These are phyloP conservation scores for Cerastoderma edule DNA, from an alignment of 2,888 invertebrate species.

Conservation along the genomic window DNA sequence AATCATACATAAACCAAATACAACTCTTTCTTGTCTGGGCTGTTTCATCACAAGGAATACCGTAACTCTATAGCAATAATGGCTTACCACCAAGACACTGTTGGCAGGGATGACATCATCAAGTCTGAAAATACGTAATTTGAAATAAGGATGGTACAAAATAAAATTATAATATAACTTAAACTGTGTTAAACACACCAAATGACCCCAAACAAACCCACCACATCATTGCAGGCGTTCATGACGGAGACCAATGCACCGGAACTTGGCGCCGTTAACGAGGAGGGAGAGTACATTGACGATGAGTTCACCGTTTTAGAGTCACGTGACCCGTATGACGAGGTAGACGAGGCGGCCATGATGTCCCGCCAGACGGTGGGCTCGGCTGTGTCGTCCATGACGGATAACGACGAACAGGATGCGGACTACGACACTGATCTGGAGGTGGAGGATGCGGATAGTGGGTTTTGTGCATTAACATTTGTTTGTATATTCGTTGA, in stretches of 20 bases:
- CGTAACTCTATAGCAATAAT: too few relatives aligned
- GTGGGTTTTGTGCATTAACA: slow-evolving; percentile 26
- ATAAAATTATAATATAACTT: neutral
- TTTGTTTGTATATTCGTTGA: neutral
- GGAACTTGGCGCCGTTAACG: slow-evolving; percentile 51
- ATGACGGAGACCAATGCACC: slow-evolving; percentile 42
- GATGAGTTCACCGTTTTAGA: slow-evolving; percentile 21
- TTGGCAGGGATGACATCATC: too few relatives aligned
- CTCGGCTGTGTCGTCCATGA: slow-evolving; percentile 53
- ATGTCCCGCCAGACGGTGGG: slow-evolving; percentile 45
- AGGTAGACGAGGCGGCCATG: slow-evolving; percentile 45
- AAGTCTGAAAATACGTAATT: neutral
- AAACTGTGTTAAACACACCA: neutral
- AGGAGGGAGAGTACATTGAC: slow-evolving; percentile 50
- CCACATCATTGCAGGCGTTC: slow-evolving; percentile 31
- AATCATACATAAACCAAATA: too few relatives aligned
- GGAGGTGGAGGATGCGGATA: slow-evolving; percentile 52
- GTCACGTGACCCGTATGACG: slow-evolving; percentile 35
- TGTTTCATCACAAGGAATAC: too few relatives aligned
- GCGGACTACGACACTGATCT: slow-evolving; percentile 63
- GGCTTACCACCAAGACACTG: too few relatives aligned
- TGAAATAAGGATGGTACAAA: neutral
- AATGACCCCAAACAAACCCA: neutral
- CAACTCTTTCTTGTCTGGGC: too few relatives aligned
- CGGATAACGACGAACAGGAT: slow-evolving; percentile 49